Percentiles rank a stretch among this genome's conserved stretches.
Conservation (phyloP, 2,113 vertebrate species). For the Danionella cerebrum region DNA sequence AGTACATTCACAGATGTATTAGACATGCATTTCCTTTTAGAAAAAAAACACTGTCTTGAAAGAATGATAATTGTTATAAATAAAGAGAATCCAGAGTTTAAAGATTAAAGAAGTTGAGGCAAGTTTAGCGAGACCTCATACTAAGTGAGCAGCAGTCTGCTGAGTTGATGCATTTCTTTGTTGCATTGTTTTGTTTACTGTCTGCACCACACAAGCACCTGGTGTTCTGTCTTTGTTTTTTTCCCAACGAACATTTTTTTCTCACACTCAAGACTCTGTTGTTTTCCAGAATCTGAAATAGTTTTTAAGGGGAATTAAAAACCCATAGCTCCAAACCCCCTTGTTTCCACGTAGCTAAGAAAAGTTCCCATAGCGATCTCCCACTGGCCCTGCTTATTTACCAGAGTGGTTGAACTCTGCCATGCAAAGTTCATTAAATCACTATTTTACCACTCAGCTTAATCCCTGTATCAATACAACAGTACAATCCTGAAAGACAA, state of each 20-base stretch:
- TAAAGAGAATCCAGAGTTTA: no score
- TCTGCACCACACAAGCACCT: slow-evolving; percentile 26
- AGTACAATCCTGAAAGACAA: slow-evolving; percentile 30
- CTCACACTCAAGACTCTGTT: slow-evolving; percentile 32
- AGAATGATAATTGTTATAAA: no score
- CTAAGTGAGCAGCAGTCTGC: slow-evolving; percentile 4
- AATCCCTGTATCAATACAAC: slow-evolving; percentile 54
- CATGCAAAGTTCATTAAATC: slow-evolving; percentile 73
- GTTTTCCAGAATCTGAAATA: slow-evolving; percentile 23
- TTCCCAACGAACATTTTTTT: slow-evolving; percentile 23
- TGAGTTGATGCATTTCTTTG: background rate
- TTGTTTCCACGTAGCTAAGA: slow-evolving; percentile 18
- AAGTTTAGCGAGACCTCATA: background rate
- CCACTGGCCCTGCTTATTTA: slow-evolving; percentile 58
- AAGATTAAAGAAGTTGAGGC: no score
- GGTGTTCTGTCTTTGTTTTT: slow-evolving; percentile 31
- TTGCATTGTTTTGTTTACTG: slow-evolving; percentile 22
- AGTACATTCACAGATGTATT: no score
- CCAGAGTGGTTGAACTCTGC: slow-evolving; percentile 63
- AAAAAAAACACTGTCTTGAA: no score
- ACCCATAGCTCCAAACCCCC: slow-evolving; percentile 4
- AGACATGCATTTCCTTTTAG: no score
- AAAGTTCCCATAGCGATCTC: slow-evolving; percentile 56
- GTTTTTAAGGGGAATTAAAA: slow-evolving; percentile 30
- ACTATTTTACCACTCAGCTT: slow-evolving; percentile 73